A percentile compares a stretch with the other conserved stretches of the same genome.
Conservation (phyloP, 2,797 vertebrate genomes). For the Allobates femoralis region DNA sequence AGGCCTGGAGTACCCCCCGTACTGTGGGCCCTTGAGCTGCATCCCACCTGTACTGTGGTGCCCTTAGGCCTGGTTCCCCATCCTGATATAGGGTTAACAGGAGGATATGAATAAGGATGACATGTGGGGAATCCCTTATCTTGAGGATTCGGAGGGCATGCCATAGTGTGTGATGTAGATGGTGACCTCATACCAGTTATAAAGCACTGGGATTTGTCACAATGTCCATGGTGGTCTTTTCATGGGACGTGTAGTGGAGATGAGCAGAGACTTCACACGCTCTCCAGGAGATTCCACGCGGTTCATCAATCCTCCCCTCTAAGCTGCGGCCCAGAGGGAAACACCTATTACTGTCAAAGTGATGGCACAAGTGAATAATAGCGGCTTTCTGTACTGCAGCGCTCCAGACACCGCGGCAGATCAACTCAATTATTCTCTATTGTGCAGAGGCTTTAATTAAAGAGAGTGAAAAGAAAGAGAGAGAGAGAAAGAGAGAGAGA, state of each 20-base stretch:
- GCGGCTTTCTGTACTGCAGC: slow-evolving; percentile 63
- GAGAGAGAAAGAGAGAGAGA: no score
- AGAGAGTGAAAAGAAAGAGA: no score
- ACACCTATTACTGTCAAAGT: slow-evolving; percentile 68
- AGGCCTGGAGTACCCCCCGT: no score
- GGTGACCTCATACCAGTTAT: not conserved
- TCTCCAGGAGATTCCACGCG: slow-evolving; percentile 66
- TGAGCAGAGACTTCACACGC: slow-evolving; percentile 43
- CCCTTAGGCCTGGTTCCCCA: no score
- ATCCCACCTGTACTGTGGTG: no score
- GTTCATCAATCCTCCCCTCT: slow-evolving; percentile 59
- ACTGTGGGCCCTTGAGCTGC: no score
- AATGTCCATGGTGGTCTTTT: not conserved
- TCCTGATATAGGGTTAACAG: no score
- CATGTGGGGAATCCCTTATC: not conserved
- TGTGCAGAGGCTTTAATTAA: slow-evolving; percentile 69
- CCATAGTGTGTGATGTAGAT: not conserved
- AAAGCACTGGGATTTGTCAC: not conserved
- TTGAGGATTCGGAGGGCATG: not conserved
- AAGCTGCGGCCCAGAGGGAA: slow-evolving; percentile 62
- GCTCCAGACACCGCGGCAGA: slow-evolving; percentile 57
- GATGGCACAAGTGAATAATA: slow-evolving; percentile 64
- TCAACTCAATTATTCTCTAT: slow-evolving; percentile 63
- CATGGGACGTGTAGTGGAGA: slow-evolving; percentile 1
- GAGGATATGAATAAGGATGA: not conserved